Conservation (phyloP, 2,888 invertebrate species). For the Ceriagrion tenellum region DNA sequence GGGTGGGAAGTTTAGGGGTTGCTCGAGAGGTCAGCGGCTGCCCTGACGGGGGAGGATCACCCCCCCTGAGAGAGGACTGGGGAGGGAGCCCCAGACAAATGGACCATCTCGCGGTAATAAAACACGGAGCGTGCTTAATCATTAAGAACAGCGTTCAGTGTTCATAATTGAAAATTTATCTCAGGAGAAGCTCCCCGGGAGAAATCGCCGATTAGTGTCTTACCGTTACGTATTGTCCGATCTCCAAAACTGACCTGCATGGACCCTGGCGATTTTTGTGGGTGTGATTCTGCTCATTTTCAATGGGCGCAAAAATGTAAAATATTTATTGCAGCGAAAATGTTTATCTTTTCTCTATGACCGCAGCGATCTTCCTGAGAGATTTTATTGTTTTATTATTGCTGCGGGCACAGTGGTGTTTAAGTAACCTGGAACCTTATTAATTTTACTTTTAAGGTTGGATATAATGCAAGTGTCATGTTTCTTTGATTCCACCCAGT, state of each 20-base stretch:
- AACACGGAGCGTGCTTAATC: not conserved
- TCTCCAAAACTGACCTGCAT: not conserved
- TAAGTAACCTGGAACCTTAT: too few species aligned
- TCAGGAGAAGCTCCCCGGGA: not conserved
- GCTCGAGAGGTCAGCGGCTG: not conserved
- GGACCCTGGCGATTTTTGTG: not conserved
- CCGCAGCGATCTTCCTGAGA: too few species aligned
- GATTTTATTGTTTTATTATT: too few species aligned
- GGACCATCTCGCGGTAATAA: not conserved
- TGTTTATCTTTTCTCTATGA: too few species aligned
- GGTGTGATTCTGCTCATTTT: not conserved
- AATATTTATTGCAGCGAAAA: too few species aligned
- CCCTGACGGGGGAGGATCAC: not conserved
- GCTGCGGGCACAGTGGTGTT: too few species aligned
- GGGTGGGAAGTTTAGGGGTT: not conserved
- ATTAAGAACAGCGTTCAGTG: not conserved
- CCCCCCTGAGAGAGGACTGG: not conserved
- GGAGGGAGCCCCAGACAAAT: not conserved
- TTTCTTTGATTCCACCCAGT: too few species aligned
- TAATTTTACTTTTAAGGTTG: too few species aligned
- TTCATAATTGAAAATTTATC: slow-evolving; percentile 15
- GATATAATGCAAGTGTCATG: too few species aligned
- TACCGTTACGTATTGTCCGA: not conserved
- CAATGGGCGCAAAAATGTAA: not conserved
- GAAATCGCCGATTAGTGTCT: not conserved